Conservation (phyloP, 2,888 invertebrate genomes). For the Leptogaster cylindrica region DNA sequence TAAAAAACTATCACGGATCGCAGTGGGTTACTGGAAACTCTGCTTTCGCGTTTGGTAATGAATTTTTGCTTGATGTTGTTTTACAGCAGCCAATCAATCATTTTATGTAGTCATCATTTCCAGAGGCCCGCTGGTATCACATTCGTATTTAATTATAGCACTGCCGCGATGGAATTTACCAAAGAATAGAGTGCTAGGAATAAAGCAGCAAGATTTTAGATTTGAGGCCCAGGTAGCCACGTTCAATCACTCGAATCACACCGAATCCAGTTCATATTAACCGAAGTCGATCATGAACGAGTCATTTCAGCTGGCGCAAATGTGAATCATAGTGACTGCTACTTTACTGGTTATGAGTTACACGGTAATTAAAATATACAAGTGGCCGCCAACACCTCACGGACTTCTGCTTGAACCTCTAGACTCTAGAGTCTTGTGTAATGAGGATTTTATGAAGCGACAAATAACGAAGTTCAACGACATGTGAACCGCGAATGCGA, state of each 20-base stretch:
- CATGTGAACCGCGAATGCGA: not conserved
- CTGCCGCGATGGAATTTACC: no score
- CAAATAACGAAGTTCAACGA: slow-evolving; percentile 20
- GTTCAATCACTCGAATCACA: no score
- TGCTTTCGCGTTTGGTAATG: slow-evolving; percentile 9
- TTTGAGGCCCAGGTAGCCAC: no score
- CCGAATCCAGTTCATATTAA: not conserved
- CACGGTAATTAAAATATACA: slow-evolving; percentile 20
- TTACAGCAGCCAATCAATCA: slow-evolving; percentile 29
- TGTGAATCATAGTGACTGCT: not conserved
- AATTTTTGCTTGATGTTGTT: slow-evolving; percentile 14
- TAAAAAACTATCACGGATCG: slow-evolving; percentile 19
- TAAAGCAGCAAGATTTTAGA: no score
- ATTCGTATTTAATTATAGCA: no score
- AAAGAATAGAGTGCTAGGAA: no score
- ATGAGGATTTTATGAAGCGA: not conserved
- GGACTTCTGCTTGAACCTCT: not conserved
- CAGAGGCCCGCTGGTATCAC: slow-evolving; percentile 18
- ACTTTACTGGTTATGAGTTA: slow-evolving; percentile 23
- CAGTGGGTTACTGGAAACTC: slow-evolving; percentile 7
- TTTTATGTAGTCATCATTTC: slow-evolving; percentile 15
- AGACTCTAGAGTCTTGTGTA: not conserved
- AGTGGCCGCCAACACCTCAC: not conserved
- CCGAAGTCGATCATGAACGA: not conserved
- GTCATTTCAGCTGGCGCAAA: not conserved